Evolutionary conservation across 2,888 invertebrate genomes (phyloP).

Genomic region (Nephrotoma appendiculata): DNA sequence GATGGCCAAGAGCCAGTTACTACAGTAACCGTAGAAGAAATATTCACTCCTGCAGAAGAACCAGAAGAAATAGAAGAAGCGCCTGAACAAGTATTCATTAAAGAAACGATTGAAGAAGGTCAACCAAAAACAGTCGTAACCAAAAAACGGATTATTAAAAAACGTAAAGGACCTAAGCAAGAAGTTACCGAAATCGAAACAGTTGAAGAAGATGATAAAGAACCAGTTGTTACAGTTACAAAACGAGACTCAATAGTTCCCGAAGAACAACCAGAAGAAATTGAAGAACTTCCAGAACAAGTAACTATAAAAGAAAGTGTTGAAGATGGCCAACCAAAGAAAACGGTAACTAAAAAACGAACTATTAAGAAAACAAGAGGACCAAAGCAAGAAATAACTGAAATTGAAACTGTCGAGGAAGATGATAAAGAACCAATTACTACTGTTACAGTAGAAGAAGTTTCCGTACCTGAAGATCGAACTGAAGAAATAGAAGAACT

Average conservation of each 20-base stretch:
- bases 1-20: constrained; percentile 23
- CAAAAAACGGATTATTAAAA: constrained; percentile 31
- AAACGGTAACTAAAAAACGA: constrained; percentile 31
- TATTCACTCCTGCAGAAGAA: constrained; percentile 10
- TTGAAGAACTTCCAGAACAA: constrained; percentile 15
- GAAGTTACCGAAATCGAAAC: constrained; percentile 36
- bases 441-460: constrained; percentile 22
- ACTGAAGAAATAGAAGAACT: constrained; percentile 17
- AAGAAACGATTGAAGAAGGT: constrained; percentile 21
- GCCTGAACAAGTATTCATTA: constrained; percentile 24
- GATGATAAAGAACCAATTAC: constrained; percentile 32
- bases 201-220: constrained; percentile 29
- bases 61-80: constrained; percentile 22
- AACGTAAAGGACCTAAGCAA: constrained; percentile 28
- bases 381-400: constrained; percentile 29
- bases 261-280: constrained; percentile 9
- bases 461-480: constrained; percentile 13
- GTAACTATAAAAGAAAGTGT: constrained; percentile 28
- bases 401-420: constrained; percentile 30
- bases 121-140: constrained; percentile 23
- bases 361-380: constrained; percentile 33
- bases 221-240: constrained; percentile 23
- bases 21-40: constrained; percentile 21
- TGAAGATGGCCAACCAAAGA: constrained; percentile 27
- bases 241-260: constrained; percentile 18